Conservation (phyloP, 2,797 vertebrate genomes). For the Clarias fuscus region DNA sequence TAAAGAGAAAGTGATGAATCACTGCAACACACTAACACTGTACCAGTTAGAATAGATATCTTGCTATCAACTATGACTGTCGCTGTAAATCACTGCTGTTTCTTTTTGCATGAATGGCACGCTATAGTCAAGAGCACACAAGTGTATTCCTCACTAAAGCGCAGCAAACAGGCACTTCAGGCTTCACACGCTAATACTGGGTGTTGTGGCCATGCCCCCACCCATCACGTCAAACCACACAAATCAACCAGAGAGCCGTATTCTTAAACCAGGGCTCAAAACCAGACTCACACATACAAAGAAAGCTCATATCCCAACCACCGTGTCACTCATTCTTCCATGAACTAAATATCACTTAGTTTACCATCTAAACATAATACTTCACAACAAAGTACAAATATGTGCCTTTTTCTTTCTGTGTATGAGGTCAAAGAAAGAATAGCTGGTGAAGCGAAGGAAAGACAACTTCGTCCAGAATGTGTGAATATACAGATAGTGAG, state of each 20-base stretch:
- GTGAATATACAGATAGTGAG: background rate
- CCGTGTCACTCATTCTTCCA: background rate
- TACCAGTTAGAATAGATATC: background rate
- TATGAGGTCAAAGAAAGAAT: background rate
- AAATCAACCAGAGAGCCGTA: background rate
- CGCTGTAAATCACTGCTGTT: slow-evolving; percentile 6
- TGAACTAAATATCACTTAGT: slow-evolving; percentile 1
- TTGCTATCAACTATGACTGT: background rate
- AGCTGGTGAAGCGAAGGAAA: background rate
- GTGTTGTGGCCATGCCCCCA: background rate
- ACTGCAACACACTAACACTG: background rate
- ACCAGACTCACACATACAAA: background rate
- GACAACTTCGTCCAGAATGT: background rate
- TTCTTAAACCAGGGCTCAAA: background rate
- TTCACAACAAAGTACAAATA: background rate
- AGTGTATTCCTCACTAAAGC: background rate
- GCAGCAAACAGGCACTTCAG: background rate
- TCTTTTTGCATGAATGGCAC: background rate
- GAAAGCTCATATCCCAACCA: slow-evolving; percentile 8
- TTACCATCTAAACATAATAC: background rate
- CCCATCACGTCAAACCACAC: background rate
- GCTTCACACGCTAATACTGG: background rate
- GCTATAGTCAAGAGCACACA: background rate
- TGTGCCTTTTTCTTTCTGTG: background rate
- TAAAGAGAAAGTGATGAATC: slow-evolving; percentile 8